A percentile compares a stretch with the other conserved stretches of the same genome.
phyloP scores from a whole-genome alignment of 2,888 invertebrate species.

The Anorthoa munda region DNA sequence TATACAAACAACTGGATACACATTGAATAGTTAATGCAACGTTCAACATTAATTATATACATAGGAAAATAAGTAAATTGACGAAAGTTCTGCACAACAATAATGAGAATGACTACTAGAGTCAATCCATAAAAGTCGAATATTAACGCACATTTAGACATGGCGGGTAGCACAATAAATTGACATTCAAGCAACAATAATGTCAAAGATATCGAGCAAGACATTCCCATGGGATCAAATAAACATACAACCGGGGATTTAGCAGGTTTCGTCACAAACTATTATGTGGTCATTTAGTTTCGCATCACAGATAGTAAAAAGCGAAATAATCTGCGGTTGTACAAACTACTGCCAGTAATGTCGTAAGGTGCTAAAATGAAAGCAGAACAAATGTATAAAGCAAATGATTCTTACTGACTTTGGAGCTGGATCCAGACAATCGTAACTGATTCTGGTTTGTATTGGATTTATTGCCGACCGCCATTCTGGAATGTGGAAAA shows the following conservation, averaged over 20 bases:
- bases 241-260: slow-evolving; percentile 50
- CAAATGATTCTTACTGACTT: slow-evolving; percentile 99
- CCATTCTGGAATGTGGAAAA: slow-evolving; percentile 86
- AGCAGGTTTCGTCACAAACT: slow-evolving; percentile 52
- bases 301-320: slow-evolving; percentile 46
- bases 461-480: slow-evolving; percentile 88
- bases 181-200: slow-evolving; percentile 46
- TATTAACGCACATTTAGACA: slow-evolving; percentile 41
- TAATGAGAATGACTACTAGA: slow-evolving; percentile 16
- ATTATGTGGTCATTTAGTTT: slow-evolving; percentile 38
- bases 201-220: slow-evolving; percentile 48
- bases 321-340: slow-evolving; percentile 58
- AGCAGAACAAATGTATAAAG: slow-evolving; percentile 83
- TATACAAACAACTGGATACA: slow-evolving; percentile 11
- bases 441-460: slow-evolving; percentile 90
- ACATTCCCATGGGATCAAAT: slow-evolving; percentile 43
- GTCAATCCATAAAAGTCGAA: slow-evolving; percentile 17
- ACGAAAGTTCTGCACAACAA: slow-evolving; percentile 21
- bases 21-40: slow-evolving; percentile 4
- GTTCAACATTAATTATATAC: slow-evolving; percentile 8
- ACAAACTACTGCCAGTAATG: slow-evolving; percentile 65
- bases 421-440: slow-evolving; percentile 94
- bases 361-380: slow-evolving; percentile 81
- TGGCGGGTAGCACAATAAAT: slow-evolving; percentile 22
- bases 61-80: slow-evolving; percentile 16